Base-by-base conservation (phyloP, 2,113 vertebrate species). In the Suncus etruscus region DNA sequence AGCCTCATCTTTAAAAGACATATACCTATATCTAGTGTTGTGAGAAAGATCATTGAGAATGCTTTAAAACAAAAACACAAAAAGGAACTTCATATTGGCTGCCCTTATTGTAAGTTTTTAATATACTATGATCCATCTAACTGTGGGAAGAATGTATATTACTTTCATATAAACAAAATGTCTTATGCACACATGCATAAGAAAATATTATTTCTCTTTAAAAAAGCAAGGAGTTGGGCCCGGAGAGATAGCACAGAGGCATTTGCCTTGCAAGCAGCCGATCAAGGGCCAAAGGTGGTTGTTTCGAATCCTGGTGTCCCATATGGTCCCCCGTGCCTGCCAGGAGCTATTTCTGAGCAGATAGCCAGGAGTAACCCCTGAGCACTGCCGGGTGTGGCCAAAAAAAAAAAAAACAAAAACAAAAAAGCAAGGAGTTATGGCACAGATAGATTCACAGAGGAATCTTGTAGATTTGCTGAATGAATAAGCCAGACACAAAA, bases 351-450 rank as follows among this genome's bases (percentile, higher is more conserved):
- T n/a, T n/a, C n/a, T n/a, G n/a, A n/a, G n/a, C n/a, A n/a, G n/a
- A n/a, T n/a, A n/a, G n/a, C n/a, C n/a, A n/a, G n/a, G n/a, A n/a
- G n/a, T n/a, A n/a, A n/a, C n/a, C n/a, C n/a, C n/a, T n/a, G n/a
- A n/a, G n/a, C n/a, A n/a, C n/a, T n/a, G n/a, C n/a, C n/a, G n/a
- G n/a, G n/a, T n/a, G n/a, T n/a, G n/a, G n/a, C n/a, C n/a, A n/a
- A n/a, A n/a, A n/a, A n/a, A n/a, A n/a, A n/a, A n/a, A n/a, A n/a
- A n/a, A n/a, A n/a, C n/a, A n/a, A n/a, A n/a, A n/a, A n/a, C n/a
- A 79, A 83, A 91, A 94, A 75, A 14, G 47, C 73, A 73, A 39
- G 22, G 47, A 63, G 77, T 66, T 72, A 51, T 76, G 61, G 61
- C 45, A 29, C 10, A 6, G 20, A 20, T 32, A 22, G 7, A 39